phyloP scores from a whole-genome alignment of 2,797 vertebrate species.

The Artibeus jamaicensis region DNA sequence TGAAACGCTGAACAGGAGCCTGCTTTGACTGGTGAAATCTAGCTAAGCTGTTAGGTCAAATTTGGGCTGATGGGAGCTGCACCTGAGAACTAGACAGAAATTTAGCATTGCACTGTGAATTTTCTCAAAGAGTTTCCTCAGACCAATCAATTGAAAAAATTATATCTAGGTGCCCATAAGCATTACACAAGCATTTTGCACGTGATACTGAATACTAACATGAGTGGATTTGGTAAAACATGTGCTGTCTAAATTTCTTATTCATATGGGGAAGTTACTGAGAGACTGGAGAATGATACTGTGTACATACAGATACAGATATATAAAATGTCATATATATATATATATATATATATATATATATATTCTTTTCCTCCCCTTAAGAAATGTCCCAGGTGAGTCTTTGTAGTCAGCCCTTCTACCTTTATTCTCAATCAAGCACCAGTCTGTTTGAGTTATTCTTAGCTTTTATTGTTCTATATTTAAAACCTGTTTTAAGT shows the following conservation, averaged over 20 bases:
- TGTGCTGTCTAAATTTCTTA: background rate
- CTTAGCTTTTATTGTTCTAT: background rate
- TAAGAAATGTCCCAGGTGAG: background rate
- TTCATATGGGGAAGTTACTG: background rate
- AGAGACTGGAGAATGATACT: background rate
- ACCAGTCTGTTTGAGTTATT: background rate
- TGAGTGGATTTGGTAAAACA: background rate
- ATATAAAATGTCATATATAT: background rate
- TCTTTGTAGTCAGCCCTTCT: background rate
- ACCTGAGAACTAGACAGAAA: background rate
- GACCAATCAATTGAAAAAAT: background rate
- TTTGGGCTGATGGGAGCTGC: constrained; percentile 47
- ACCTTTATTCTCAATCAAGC: background rate
- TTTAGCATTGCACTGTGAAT: background rate
- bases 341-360: background rate
- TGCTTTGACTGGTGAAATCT: constrained; percentile 52
- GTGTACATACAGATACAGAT: background rate
- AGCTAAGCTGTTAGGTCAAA: constrained; percentile 69
- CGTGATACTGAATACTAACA: background rate
- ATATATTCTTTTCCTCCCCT: background rate
- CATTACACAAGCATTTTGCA: background rate
- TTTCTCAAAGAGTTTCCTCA: constrained; percentile 12
- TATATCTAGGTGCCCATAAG: background rate
- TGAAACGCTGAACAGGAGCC: constrained; percentile 62
- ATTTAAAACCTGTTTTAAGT: background rate